A percentile compares a stretch with the other conserved stretches of the same genome.
Evolutionary conservation across 2,888 invertebrate genomes (phyloP).

Genomic region (Melieria picta): DNA sequence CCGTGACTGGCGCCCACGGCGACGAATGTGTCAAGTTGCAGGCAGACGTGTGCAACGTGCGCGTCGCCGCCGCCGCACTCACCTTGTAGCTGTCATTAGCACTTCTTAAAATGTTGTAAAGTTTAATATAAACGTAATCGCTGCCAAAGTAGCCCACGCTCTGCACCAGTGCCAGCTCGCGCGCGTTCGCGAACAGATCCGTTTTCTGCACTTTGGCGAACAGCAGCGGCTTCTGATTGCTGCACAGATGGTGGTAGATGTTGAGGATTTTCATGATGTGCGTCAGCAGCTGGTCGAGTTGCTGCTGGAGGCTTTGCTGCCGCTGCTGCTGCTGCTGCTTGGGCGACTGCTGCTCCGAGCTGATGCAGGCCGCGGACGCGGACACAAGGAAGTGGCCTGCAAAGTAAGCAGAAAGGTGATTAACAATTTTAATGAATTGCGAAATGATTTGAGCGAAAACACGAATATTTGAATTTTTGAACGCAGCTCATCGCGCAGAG

Average conservation of each 20-base stretch:
- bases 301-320: conserved; percentile 41
- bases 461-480: too few species aligned
- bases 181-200: conserved; percentile 59
- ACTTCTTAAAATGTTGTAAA: conserved; percentile 83
- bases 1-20: too few species aligned
- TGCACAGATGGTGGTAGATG: conserved; percentile 64
- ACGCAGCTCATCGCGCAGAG: too few species aligned
- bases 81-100: conserved; percentile 91
- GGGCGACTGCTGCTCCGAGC: conserved; percentile 6
- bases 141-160: conserved; percentile 73
- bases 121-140: conserved; percentile 84
- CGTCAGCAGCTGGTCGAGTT: conserved; percentile 57
- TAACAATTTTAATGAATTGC: background rate
- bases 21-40: background rate
- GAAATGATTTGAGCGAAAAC: background rate
- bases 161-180: conserved; percentile 56
- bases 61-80: conserved; percentile 43
- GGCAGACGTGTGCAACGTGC: background rate
- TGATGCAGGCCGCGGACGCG: conserved; percentile 8
- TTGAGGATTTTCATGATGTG: conserved; percentile 65
- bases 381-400: conserved; percentile 20
- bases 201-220: conserved; percentile 57
- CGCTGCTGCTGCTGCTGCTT: conserved; percentile 2
- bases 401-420: background rate
- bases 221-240: conserved; percentile 61